Conservation (phyloP, 2,888 invertebrate genomes). For the Therioaphis trifolii region DNA sequence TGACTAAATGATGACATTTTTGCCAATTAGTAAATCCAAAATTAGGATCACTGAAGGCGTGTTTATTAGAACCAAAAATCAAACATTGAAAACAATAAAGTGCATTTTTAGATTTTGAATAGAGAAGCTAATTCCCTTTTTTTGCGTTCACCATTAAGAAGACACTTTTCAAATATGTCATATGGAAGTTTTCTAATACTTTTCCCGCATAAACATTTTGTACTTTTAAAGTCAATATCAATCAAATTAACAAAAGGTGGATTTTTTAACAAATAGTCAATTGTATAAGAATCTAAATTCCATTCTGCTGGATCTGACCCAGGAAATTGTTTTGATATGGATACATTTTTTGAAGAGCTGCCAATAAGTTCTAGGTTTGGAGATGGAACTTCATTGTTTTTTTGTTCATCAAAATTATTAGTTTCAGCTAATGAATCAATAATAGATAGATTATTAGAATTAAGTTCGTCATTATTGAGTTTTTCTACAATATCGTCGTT, state of each 20-base stretch:
- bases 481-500: slow-evolving; percentile 17
- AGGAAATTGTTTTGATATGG: slow-evolving; percentile 6
- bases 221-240: slow-evolving; percentile 13
- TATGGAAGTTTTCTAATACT: slow-evolving; percentile 11
- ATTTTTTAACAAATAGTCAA: slow-evolving; percentile 18
- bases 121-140: slow-evolving; percentile 1
- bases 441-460: not conserved
- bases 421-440: slow-evolving; percentile 9
- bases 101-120: no score
- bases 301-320: slow-evolving; percentile 22
- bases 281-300: slow-evolving; percentile 27
- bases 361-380: slow-evolving; percentile 14
- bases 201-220: not conserved
- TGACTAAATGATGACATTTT: no score
- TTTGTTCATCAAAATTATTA: no score
- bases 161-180: not conserved
- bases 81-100: not conserved
- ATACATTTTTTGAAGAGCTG: slow-evolving; percentile 8
- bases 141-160: not conserved
- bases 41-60: no score
- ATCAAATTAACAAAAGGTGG: not conserved
- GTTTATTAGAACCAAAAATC: slow-evolving; percentile 8
- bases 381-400: slow-evolving; percentile 14
- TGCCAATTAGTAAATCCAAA: no score
- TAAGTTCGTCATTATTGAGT: slow-evolving; percentile 5